Conservation (phyloP, 2,113 vertebrate genomes). For the Melospiza georgiana region DNA sequence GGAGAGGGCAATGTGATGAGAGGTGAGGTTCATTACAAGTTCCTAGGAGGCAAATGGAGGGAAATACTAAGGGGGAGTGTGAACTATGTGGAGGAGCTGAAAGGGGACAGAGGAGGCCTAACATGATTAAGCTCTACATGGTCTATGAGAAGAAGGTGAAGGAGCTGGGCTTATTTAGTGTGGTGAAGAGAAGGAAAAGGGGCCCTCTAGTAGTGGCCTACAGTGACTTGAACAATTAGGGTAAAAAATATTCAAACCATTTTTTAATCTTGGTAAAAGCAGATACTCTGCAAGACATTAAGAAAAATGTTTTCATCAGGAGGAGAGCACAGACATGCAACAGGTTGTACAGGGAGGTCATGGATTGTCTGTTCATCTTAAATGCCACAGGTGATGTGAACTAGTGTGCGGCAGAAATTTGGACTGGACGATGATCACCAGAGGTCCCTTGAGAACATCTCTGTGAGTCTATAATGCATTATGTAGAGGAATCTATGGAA, state of each 20-base stretch:
- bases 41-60: neutral
- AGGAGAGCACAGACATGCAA: neutral
- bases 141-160: neutral
- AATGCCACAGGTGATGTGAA: neutral
- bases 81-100: neutral
- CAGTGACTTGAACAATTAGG: neutral
- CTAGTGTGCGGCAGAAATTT: neutral
- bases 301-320: neutral
- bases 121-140: neutral
- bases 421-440: neutral
- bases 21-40: neutral
- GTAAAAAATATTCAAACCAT: neutral
- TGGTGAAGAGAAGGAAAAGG: neutral
- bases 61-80: neutral
- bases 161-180: neutral
- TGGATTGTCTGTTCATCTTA: neutral
- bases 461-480: neutral
- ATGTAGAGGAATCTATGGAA: neutral
- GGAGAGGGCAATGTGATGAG: neutral
- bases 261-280: neutral
- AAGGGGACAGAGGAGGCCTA: neutral
- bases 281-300: fast-evolving
- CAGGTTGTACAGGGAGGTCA: neutral
- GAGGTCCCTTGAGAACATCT: neutral
- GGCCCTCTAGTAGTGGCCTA: neutral